Conservation (phyloP, 2,888 invertebrate species). For the Pristionchus entomophagus region DNA sequence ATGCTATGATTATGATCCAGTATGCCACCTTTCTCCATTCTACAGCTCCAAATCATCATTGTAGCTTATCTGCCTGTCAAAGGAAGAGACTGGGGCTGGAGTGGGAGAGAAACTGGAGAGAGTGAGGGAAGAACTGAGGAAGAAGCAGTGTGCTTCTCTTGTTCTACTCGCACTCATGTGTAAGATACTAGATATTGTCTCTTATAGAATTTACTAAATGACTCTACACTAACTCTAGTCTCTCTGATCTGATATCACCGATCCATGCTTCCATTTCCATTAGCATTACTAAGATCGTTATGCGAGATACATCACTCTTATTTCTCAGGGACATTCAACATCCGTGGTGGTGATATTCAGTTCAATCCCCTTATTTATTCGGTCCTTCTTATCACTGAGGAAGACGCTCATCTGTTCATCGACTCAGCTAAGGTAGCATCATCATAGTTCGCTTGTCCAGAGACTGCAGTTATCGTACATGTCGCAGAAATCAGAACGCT, state of each 20-base stretch:
- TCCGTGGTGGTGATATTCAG: constrained; percentile 89
- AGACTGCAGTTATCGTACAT: too few species aligned
- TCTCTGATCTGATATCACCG: constrained; percentile 92
- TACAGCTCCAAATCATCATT: too few species aligned
- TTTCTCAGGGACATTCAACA: constrained; percentile 85
- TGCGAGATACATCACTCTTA: neutral
- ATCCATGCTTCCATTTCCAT: constrained; percentile 79
- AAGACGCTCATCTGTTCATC: constrained; percentile 81
- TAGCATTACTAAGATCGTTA: constrained; percentile 17
- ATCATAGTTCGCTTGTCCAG: neutral
- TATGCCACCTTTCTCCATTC: too few species aligned
- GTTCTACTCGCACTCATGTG: constrained; percentile 87
- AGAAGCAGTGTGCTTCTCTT: constrained; percentile 82
- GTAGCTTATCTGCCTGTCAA: constrained; percentile 58
- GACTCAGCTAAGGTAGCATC: constrained; percentile 79
- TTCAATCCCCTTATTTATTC: constrained; percentile 86
- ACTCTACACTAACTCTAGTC: too few species aligned
- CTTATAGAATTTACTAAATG: too few species aligned
- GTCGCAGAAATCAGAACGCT: too few species aligned
- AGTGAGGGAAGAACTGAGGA: constrained; percentile 80
- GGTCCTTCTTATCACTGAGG: constrained; percentile 74
- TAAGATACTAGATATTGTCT: too few species aligned
- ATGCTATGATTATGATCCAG: too few species aligned
- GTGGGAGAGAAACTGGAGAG: constrained; percentile 59
- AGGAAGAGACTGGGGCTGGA: constrained; percentile 59